phyloP scores from a whole-genome alignment of 2,797 vertebrate species.

The Kryptopterus vitreolus region DNA sequence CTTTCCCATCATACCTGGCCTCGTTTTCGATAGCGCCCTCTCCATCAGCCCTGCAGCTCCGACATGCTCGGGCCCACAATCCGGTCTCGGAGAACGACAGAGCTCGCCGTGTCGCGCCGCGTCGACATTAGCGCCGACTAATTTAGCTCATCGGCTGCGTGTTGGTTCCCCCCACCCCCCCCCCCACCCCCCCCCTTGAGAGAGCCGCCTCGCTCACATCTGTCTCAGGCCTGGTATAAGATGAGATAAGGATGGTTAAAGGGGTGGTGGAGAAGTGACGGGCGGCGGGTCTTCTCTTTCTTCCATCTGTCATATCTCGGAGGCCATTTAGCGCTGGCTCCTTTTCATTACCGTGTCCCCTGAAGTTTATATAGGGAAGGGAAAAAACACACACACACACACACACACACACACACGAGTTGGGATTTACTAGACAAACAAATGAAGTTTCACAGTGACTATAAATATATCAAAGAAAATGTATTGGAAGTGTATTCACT shows the following conservation, averaged over 20 bases:
- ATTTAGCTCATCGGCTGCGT: constrained; percentile 71
- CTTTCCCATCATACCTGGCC: constrained; percentile 71
- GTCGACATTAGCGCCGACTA: constrained; percentile 76
- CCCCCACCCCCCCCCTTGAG: no score
- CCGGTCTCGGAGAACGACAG: constrained; percentile 64
- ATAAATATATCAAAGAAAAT: no score
- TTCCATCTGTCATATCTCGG: constrained; percentile 46
- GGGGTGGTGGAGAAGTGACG: constrained; percentile 2
- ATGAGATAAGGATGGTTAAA: constrained; percentile 47
- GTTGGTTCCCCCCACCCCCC: no score
- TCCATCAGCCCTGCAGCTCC: constrained; percentile 75
- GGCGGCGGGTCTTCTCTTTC: constrained; percentile 5
- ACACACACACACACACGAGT: constrained; percentile 35
- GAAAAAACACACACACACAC: constrained; percentile 35
- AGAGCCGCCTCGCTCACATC: constrained; percentile 62
- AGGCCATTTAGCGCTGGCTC: constrained; percentile 35
- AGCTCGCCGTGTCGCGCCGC: constrained; percentile 72
- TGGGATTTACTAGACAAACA: constrained; percentile 12
- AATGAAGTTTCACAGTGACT: background rate
- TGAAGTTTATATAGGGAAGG: constrained; percentile 36
- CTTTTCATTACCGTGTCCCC: constrained; percentile 46
- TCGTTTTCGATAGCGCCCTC: constrained; percentile 67
- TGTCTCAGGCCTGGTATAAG: constrained; percentile 62
- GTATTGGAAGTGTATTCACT: no score
- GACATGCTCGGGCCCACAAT: constrained; percentile 68